Conservation (phyloP, 2,888 invertebrate genomes). For the Cephus nigrinus region DNA sequence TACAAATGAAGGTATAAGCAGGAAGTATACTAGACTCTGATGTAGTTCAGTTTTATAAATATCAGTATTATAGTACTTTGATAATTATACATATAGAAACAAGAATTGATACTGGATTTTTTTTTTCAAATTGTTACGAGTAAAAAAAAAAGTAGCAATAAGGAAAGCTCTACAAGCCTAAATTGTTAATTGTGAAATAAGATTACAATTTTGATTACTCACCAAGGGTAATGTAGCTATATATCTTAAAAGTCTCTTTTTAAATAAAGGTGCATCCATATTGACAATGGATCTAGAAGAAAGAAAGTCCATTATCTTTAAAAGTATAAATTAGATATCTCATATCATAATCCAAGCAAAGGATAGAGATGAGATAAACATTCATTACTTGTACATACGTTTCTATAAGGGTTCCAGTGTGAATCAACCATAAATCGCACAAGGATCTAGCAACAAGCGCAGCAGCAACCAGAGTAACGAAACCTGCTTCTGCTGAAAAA, state of each 20-base stretch:
- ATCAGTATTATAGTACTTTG: too few species aligned
- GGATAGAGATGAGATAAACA: not conserved
- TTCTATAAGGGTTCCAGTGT: constrained; percentile 93
- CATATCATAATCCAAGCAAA: not conserved
- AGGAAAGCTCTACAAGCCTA: too few species aligned
- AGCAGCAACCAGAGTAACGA: constrained; percentile 79
- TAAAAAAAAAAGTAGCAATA: constrained; percentile 13
- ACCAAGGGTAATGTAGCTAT: constrained; percentile 89
- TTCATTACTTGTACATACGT: constrained; percentile 70
- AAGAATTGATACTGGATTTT: not conserved
- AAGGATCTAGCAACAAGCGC: constrained; percentile 89
- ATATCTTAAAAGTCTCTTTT: constrained; percentile 79
- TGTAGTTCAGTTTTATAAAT: too few species aligned
- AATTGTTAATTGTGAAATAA: too few species aligned
- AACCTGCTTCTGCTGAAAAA: constrained; percentile 80
- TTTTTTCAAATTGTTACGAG: constrained; percentile 18
- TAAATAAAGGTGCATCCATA: constrained; percentile 83
- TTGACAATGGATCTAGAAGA: constrained; percentile 88
- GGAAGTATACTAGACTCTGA: too few species aligned
- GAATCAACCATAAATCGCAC: constrained; percentile 98
- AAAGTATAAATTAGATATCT: constrained; percentile 22
- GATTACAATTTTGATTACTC: constrained; percentile 56
- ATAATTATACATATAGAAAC: too few species aligned
- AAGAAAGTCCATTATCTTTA: constrained; percentile 37
- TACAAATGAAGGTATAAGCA: too few species aligned